phyloP scores from a whole-genome alignment of 1,140 invertebrate species.

The Frieseomelitta varia region DNA sequence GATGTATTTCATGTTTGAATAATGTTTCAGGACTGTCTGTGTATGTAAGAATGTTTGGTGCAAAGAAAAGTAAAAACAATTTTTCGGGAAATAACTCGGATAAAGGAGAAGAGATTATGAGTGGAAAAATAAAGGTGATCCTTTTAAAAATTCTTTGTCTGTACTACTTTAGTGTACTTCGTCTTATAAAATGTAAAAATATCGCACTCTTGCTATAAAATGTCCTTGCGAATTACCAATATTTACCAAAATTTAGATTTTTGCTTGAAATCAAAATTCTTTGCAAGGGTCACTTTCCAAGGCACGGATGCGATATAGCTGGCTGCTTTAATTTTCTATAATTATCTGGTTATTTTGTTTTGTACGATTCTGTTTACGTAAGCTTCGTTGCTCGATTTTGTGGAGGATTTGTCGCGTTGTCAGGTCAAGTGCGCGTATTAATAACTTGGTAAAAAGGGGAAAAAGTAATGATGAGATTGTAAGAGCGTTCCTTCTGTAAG shows the following conservation, averaged over 20 bases:
- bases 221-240: too few relatives aligned
- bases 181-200: neutral
- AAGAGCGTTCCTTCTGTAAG: neutral
- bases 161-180: neutral
- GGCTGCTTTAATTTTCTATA: neutral
- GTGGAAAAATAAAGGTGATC: too few relatives aligned
- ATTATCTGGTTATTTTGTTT: neutral
- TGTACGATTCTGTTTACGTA: neutral
- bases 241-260: too few relatives aligned
- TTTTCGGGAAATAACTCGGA: neutral
- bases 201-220: neutral
- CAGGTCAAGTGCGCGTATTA: neutral
- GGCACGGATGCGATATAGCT: too few relatives aligned
- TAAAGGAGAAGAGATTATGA: neutral
- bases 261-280: neutral
- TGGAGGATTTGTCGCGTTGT: neutral
- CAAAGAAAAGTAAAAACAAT: neutral
- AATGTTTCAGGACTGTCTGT: neutral
- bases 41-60: neutral
- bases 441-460: neutral
- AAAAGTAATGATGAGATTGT: neutral
- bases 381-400: neutral
- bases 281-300: too few relatives aligned
- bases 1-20: neutral
- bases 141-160: neutral